Evolutionary conservation across 2,113 vertebrate species (phyloP).

Genomic region (Hyla sarda): DNA sequence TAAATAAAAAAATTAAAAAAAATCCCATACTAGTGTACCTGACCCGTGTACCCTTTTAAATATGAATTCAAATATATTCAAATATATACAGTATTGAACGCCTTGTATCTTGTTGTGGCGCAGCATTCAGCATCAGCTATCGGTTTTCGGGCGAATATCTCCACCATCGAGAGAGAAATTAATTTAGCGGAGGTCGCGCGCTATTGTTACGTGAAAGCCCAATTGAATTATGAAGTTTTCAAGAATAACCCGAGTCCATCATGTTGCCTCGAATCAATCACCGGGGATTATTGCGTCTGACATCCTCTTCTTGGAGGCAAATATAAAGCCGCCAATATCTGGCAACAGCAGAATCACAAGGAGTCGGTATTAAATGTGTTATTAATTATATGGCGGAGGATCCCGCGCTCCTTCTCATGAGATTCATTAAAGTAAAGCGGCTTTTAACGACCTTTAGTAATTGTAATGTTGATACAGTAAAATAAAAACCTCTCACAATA

Average conservation of each 20-base stretch:
- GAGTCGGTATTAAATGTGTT: constrained; percentile 13
- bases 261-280: constrained; percentile 8
- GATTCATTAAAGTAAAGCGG: background rate
- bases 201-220: constrained; percentile 21
- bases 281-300: background rate
- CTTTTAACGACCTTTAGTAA: constrained; percentile 35
- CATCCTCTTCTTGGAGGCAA: background rate
- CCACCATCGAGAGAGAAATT: background rate
- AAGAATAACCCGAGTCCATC: background rate
- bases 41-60: background rate
- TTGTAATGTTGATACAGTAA: background rate
- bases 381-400: background rate
- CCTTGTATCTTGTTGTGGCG: background rate
- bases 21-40: background rate
- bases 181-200: constrained; percentile 19
- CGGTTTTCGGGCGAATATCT: constrained; percentile 4
- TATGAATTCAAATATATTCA: constrained; percentile 30
- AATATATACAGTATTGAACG: constrained; percentile 5
- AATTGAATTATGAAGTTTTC: constrained; percentile 47
- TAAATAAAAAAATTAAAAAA: background rate
- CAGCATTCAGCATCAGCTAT: background rate
- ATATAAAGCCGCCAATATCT: background rate
- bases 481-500: constrained; percentile 17
- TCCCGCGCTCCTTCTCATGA: background rate
- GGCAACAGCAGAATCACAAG: background rate